Conservation (phyloP, 2,888 invertebrate species). For the Drosophila leonis region DNA sequence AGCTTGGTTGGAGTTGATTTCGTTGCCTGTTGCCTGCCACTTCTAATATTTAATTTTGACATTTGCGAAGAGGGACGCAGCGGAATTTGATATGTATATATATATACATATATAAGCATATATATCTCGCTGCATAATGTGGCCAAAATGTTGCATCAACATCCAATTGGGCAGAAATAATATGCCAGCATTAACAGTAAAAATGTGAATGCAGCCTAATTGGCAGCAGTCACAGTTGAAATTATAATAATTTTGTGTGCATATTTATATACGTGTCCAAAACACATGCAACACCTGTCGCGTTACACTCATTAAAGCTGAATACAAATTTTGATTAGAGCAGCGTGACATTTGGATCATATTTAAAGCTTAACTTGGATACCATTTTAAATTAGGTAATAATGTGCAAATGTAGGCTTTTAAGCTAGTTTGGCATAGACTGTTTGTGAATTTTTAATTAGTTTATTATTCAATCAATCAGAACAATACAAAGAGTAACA, state of each 20-base stretch:
- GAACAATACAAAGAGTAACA: neutral
- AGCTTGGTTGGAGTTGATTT: constrained; percentile 6
- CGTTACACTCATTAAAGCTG: constrained; percentile 8
- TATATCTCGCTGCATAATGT: constrained; percentile 26
- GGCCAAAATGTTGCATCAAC: constrained; percentile 49
- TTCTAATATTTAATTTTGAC: constrained; percentile 77
- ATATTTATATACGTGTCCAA: constrained; percentile 14
- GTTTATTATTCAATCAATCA: neutral
- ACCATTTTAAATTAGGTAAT: neutral
- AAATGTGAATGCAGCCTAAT: constrained; percentile 60
- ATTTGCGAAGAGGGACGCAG: constrained; percentile 37
- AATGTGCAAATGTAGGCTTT: neutral
- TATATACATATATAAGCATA: constrained; percentile 1
- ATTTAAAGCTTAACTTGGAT: neutral
- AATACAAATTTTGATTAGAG: constrained; percentile 25
- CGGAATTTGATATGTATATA: neutral
- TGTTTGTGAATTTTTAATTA: neutral
- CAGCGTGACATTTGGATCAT: neutral
- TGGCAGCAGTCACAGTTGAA: constrained; percentile 61
- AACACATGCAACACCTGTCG: constrained; percentile 2
- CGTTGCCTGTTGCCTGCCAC: constrained; percentile 51
- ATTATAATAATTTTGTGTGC: constrained; percentile 42
- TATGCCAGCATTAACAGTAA: constrained; percentile 67
- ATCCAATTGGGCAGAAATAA: constrained; percentile 74
- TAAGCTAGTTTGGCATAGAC: neutral